Evolutionary conservation across 2,113 vertebrate species (phyloP).

Genomic region (Elephantulus edwardii): DNA sequence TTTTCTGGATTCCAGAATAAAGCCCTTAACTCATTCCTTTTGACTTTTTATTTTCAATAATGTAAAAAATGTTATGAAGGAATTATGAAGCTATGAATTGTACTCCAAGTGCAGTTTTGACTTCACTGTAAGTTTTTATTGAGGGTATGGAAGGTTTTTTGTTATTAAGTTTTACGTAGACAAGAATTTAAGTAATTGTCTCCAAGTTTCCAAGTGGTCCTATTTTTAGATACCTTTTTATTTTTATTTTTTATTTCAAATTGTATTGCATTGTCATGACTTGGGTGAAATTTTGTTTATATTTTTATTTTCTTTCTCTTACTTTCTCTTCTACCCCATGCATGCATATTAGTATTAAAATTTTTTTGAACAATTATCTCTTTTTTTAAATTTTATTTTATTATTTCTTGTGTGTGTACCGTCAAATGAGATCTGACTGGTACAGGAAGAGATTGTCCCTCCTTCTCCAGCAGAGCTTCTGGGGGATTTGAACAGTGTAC

Average conservation of each 20-base stretch:
- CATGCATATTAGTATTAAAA: background rate
- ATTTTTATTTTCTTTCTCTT: background rate
- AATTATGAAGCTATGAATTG: conserved; percentile 14
- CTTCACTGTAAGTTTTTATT: background rate
- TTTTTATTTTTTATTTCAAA: background rate
- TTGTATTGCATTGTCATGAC: background rate
- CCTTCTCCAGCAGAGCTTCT: too few species aligned
- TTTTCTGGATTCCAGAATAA: conserved; percentile 4
- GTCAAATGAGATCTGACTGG: too few species aligned
- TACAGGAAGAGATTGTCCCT: too few species aligned
- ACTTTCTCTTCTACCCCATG: background rate
- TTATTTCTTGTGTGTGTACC: too few species aligned
- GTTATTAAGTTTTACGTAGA: conserved; percentile 5
- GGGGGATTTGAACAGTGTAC: too few species aligned
- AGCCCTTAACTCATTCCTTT: background rate
- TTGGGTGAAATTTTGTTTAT: background rate
- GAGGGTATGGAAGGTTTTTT: background rate
- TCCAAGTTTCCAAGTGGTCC: background rate
- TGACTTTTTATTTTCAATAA: conserved; percentile 13
- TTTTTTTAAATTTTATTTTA: conserved; percentile 1
- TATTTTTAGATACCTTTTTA: background rate
- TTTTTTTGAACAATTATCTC: background rate
- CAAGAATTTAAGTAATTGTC: background rate
- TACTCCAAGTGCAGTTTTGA: conserved; percentile 14
- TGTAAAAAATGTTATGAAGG: background rate